Conservation (phyloP, 2,113 vertebrate species). For the Pseudorasbora parva region DNA sequence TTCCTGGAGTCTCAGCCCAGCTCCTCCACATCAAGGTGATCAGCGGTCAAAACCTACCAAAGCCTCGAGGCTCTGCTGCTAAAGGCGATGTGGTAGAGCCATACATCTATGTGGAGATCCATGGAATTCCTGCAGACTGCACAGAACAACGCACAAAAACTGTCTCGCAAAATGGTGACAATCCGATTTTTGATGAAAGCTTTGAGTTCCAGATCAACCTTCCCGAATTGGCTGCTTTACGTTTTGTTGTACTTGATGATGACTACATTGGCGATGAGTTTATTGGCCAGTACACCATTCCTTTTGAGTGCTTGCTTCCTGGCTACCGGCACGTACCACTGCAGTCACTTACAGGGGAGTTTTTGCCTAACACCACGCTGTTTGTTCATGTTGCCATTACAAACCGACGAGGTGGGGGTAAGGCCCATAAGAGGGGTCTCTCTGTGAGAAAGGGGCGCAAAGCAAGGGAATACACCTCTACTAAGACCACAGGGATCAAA, state of each 20-base stretch:
- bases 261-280: conserved; percentile 94
- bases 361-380: conserved; percentile 85
- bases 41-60: conserved; percentile 91
- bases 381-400: conserved; percentile 91
- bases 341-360: conserved; percentile 86
- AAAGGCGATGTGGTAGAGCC: conserved; percentile 93
- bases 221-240: conserved; percentile 85
- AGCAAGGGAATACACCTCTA: conserved; percentile 87
- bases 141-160: conserved; percentile 92
- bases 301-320: conserved; percentile 90
- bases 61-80: conserved; percentile 88
- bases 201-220: conserved; percentile 94
- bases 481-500: conserved; percentile 88
- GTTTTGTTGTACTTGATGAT: conserved; percentile 89
- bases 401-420: conserved; percentile 87
- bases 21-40: conserved; percentile 91
- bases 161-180: conserved; percentile 87
- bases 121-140: conserved; percentile 89
- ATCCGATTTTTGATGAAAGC: conserved; percentile 90
- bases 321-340: conserved; percentile 90
- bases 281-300: conserved; percentile 93
- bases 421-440: conserved; percentile 85
- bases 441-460: conserved; percentile 86
- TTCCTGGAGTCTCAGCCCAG: conserved; percentile 89
- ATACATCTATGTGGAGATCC: conserved; percentile 90